A percentile compares a stretch with the other conserved stretches of the same genome.
Conservation (phyloP, 2,113 vertebrate species). For the Herpetotheres cachinnans region DNA sequence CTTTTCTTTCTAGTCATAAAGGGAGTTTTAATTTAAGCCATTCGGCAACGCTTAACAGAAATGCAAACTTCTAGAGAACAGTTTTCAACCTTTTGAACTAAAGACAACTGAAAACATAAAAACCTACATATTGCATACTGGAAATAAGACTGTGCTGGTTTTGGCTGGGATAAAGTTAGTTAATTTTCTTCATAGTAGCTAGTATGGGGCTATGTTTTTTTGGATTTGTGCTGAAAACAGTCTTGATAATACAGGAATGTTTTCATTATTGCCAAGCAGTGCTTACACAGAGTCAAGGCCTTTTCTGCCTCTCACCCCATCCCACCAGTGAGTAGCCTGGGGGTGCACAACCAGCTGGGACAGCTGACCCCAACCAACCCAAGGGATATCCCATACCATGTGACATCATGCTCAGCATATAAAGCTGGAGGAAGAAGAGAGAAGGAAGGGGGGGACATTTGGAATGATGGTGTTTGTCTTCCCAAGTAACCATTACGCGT, state of each 20-base stretch:
- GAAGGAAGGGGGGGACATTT: accelerated
- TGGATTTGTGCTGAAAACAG: neutral
- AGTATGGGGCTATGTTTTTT: neutral
- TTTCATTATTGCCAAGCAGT: neutral
- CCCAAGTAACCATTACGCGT: accelerated
- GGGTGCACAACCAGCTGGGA: neutral
- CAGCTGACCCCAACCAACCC: neutral
- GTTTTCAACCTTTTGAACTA: neutral
- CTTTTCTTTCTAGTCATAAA: neutral
- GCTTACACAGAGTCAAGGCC: neutral
- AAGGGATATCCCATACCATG: neutral
- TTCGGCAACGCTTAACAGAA: neutral
- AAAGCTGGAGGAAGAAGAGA: neutral
- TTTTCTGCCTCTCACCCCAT: neutral
- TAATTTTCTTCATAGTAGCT: neutral
- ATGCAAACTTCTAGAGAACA: neutral
- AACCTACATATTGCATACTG: neutral
- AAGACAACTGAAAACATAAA: neutral
- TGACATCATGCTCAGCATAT: neutral
- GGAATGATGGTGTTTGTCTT: neutral
- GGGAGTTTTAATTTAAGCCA: neutral
- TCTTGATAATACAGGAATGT: neutral
- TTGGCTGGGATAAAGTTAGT: neutral
- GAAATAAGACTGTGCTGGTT: neutral
- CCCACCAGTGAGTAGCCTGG: too few species aligned